Conservation (phyloP, 2,888 invertebrate species). For the Stramonita haemastoma region DNA sequence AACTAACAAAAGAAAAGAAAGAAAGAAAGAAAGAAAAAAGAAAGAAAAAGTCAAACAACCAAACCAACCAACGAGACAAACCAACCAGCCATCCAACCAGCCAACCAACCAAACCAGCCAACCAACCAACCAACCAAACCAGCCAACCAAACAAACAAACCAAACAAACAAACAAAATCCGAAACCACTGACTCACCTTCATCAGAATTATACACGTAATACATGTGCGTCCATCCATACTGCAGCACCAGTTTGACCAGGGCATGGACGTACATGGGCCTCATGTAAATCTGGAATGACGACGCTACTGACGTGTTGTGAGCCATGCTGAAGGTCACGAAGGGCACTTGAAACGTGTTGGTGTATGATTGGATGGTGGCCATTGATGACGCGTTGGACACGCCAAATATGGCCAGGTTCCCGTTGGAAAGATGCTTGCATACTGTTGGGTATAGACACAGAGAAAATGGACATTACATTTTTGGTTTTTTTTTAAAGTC, state of each 20-base stretch:
- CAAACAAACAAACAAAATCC: not conserved
- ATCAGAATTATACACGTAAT: slow-evolving; percentile 56
- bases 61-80: too few relatives aligned
- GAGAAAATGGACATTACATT: not conserved
- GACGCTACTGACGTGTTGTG: slow-evolving; percentile 54
- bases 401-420: slow-evolving; percentile 63
- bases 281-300: slow-evolving; percentile 57
- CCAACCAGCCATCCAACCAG: too few relatives aligned
- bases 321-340: slow-evolving; percentile 63
- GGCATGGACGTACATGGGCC: slow-evolving; percentile 56
- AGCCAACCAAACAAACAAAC: not conserved
- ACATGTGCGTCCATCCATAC: slow-evolving; percentile 54
- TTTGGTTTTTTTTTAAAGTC: too few relatives aligned
- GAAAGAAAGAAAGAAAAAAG: too few relatives aligned
- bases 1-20: too few relatives aligned
- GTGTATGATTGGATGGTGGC: slow-evolving; percentile 66
- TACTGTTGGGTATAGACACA: slow-evolving; percentile 54
- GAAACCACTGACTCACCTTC: slow-evolving; percentile 57
- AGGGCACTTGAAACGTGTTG: slow-evolving; percentile 66
- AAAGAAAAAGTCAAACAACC: too few relatives aligned
- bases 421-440: slow-evolving; percentile 61
- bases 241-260: slow-evolving; percentile 54
- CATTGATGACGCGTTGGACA: slow-evolving; percentile 60
- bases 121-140: not conserved
- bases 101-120: not conserved